phyloP scores from a whole-genome alignment of 2,888 invertebrate species.

The Parthenolecanium corni region DNA sequence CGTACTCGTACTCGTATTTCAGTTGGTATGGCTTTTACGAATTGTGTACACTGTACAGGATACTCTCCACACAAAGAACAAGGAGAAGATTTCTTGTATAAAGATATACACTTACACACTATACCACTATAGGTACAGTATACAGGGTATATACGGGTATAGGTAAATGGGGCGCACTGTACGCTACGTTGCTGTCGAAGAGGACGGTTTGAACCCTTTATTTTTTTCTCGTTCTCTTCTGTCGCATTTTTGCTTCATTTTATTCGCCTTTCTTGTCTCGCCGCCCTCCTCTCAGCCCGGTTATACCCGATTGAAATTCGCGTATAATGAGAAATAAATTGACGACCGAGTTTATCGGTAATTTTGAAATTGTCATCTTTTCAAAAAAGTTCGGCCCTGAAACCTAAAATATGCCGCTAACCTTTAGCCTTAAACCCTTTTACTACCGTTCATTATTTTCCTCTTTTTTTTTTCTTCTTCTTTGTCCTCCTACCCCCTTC shows the following conservation, averaged over 20 bases:
- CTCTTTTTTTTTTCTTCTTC: neutral
- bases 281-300: neutral
- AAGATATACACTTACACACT: too few species aligned
- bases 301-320: neutral
- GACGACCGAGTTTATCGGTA: conserved; percentile 27
- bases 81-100: too few species aligned
- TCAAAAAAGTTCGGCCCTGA: conserved; percentile 20
- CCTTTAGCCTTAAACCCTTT: conserved; percentile 27
- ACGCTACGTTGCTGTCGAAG: too few species aligned
- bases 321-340: conserved; percentile 29
- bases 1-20: too few species aligned
- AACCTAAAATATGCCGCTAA: conserved; percentile 28
- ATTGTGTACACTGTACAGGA: too few species aligned
- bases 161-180: too few species aligned
- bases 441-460: neutral
- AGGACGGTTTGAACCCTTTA: too few species aligned
- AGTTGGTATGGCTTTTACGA: too few species aligned
- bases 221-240: neutral
- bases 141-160: too few species aligned
- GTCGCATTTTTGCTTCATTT: neutral
- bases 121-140: too few species aligned
- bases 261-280: neutral
- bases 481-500: too few species aligned
- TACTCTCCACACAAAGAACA: too few species aligned
- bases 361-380: conserved; percentile 28